phyloP scores from a whole-genome alignment of 2,113 vertebrate genomes.

The Megaceryle maxima region DNA sequence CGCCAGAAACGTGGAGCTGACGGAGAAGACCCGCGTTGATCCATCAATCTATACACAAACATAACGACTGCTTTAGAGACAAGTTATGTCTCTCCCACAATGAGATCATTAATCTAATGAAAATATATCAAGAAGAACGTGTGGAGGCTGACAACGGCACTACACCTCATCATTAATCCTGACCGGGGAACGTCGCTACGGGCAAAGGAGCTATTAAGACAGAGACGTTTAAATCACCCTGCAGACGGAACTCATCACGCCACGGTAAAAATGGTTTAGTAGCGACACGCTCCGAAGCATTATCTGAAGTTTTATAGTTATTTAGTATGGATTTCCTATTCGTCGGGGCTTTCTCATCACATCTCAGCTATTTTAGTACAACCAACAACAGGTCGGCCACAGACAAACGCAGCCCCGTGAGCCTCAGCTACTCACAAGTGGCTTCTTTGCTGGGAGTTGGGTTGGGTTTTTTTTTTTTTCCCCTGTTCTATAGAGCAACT shows the following conservation, averaged over 20 bases:
- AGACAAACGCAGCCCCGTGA: neutral
- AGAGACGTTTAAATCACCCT: slow-evolving; percentile 72
- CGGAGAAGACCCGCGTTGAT: neutral
- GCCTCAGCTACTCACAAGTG: neutral
- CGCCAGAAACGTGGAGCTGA: rapidly evolving
- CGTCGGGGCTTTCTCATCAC: neutral
- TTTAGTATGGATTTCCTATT: neutral
- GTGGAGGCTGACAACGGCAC: slow-evolving; percentile 45
- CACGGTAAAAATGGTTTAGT: slow-evolving; percentile 74
- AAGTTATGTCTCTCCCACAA: slow-evolving; percentile 63
- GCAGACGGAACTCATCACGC: slow-evolving; percentile 68
- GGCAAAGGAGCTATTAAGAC: slow-evolving; percentile 55
- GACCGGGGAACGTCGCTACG: slow-evolving; percentile 48
- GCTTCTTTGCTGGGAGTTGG: neutral
- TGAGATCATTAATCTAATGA: slow-evolving; percentile 70
- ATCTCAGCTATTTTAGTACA: neutral
- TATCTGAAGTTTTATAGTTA: slow-evolving; percentile 62
- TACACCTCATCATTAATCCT: slow-evolving; percentile 73
- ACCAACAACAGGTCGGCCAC: neutral
- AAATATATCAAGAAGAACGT: slow-evolving; percentile 69
- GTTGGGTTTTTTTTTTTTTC: too few relatives aligned
- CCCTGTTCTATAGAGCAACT: neutral
- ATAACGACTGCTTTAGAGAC: slow-evolving; percentile 59
- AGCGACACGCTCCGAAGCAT: slow-evolving; percentile 72
- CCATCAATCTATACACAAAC: slow-evolving; percentile 50